Evolutionary conservation across 2,797 vertebrate species (phyloP), one percentile per base, ranked within the genome.

Genomic region (Linurgus olivaceus): DNA sequence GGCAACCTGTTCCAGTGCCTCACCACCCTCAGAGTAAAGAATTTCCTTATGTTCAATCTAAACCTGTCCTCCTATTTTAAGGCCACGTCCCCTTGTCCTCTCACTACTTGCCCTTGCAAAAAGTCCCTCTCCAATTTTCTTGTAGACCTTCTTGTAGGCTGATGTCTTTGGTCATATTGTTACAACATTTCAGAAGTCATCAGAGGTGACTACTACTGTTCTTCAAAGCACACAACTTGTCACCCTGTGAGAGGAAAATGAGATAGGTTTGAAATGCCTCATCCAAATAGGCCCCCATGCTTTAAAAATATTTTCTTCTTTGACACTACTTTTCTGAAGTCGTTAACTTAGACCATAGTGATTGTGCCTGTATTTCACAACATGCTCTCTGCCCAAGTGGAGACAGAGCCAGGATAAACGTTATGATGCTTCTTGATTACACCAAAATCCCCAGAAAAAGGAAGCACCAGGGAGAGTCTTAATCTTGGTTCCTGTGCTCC

Each of bases 321-420:
- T 85, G 38, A 71, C 16, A 3, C 16, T n/a, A 21, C 11, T 66
- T 78, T 94, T 96, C 55, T 7, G 2, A 48, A 44, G 33, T 48
- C 13, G 8, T 78, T 77, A 61, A 13, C 17, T 80, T 70, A 71
- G 38, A 20, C 28, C 62, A 3, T 29, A 81, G 66, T 1, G 5
- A 70, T 61, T 94, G 37, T 24, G 29, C 87, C 47, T 83, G 65
- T 55, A 57, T 88, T 94, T 94, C 79, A 83, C 68, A 93, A 77
- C 25, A 20, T 1, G 21, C 17, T 75, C 37, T 88, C 79, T 96
- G 73, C 16, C 85, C 95, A 91, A 51, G 47, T 84, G 40, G 73
- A 93, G 59, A 25, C 40, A 63, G 51, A 86, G 73, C 82, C 94
- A 94, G 50, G 28, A 91, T 67, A 94, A 96, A 91, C 50, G 37